Percentiles rank a stretch among this genome's conserved stretches.
phyloP scores from a whole-genome alignment of 2,797 vertebrate species.

The Oreochromis grahami region DNA sequence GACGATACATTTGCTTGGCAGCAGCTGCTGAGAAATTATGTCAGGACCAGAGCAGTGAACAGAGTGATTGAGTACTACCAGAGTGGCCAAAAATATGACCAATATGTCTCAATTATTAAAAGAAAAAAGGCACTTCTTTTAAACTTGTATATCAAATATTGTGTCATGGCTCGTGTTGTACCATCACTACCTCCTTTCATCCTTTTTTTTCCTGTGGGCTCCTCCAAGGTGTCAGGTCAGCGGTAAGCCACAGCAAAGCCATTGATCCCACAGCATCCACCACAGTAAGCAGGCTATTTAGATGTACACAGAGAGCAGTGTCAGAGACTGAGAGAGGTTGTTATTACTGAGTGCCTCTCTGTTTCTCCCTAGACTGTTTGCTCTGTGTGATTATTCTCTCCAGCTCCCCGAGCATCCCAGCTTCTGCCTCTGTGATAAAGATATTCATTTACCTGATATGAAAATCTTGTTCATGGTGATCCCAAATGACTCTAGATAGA shows the following conservation, averaged over 20 bases:
- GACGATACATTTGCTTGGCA: background rate
- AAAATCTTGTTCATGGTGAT: slow-evolving; percentile 69
- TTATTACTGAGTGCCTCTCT: slow-evolving; percentile 64
- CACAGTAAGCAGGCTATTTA: slow-evolving; percentile 51
- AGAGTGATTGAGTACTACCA: background rate
- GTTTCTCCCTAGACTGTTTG: slow-evolving; percentile 67
- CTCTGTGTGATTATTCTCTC: slow-evolving; percentile 73
- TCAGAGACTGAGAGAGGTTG: slow-evolving; percentile 46
- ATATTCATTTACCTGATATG: slow-evolving; percentile 77
- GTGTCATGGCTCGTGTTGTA: background rate
- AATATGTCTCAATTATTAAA: background rate
- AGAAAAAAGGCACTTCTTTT: background rate
- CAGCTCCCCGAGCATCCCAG: slow-evolving; percentile 50
- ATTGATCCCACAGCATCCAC: slow-evolving; percentile 36
- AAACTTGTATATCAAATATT: background rate
- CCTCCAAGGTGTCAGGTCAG: slow-evolving; percentile 38
- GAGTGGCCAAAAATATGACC: background rate
- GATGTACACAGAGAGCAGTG: slow-evolving; percentile 49
- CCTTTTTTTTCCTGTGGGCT: background rate
- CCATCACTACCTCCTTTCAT: background rate
- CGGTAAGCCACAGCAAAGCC: slow-evolving; percentile 28
- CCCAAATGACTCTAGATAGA: slow-evolving; percentile 65
- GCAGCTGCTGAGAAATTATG: background rate
- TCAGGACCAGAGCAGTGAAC: background rate
- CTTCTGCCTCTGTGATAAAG: slow-evolving; percentile 65